Evolutionary conservation across 2,113 vertebrate genomes (phyloP).

Genomic region (Pseudopipra pipra): DNA sequence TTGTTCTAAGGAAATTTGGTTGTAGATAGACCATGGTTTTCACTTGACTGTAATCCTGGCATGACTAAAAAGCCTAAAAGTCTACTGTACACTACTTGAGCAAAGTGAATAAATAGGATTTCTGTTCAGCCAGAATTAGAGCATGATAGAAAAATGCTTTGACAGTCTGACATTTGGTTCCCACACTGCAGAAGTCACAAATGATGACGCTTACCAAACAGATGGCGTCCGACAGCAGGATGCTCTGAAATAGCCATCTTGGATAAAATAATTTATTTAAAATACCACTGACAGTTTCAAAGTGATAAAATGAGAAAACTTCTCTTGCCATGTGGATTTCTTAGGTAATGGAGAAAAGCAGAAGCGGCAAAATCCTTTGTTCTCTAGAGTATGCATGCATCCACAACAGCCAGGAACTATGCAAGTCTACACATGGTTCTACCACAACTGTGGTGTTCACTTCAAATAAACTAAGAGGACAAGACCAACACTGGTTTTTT

Average conservation of each 20-base stretch:
- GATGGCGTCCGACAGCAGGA: conserved; percentile 64
- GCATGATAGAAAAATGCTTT: conserved; percentile 14
- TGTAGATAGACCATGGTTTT: neutral
- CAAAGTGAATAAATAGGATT: conserved; percentile 33
- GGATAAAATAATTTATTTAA: conserved; percentile 42
- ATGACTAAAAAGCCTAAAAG: neutral
- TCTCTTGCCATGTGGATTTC: neutral
- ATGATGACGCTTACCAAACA: conserved; percentile 48
- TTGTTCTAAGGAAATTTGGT: neutral
- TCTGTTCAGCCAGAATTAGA: conserved; percentile 44
- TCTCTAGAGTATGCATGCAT: neutral
- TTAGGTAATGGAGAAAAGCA: neutral
- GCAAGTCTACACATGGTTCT: neutral
- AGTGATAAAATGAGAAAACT: neutral
- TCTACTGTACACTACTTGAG: neutral
- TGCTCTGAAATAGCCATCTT: conserved; percentile 50
- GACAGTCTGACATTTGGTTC: conserved; percentile 62
- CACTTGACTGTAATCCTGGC: neutral
- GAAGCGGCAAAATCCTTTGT: neutral
- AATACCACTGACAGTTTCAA: conserved; percentile 25
- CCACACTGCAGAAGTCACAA: conserved; percentile 59
- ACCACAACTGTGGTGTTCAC: neutral
- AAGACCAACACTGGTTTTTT: rapidly evolving
- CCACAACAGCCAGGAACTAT: neutral
- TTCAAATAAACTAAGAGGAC: neutral